Base-by-base conservation (phyloP, 2,113 vertebrate genomes). In the Xyliphius kryptos region DNA sequence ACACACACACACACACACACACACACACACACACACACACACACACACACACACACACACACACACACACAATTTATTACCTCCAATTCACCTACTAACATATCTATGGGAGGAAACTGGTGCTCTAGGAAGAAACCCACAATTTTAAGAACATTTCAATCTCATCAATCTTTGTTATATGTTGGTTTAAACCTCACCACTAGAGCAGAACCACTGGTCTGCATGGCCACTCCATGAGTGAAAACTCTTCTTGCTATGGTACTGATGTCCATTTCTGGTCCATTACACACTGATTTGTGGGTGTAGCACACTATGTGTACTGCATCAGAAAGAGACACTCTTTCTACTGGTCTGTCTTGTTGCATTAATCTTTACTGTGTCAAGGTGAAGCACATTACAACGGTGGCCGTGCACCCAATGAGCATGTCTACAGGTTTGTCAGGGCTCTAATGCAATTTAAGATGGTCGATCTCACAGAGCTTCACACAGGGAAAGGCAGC, bases 311-410 rank as follows among this genome's bases (percentile, higher is more conserved):
- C n/a, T n/a, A n/a, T n/a, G n/a, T n/a, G n/a, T n/a, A n/a, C n/a
- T n/a, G n/a, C n/a, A n/a, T n/a, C n/a, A n/a, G n/a, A 47, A 63
- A 21, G 47, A 50, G 11, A 21, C 26, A 5, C 11, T 51, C 59
- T 72, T 50, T 63, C 59, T 15, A 69, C 77, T 63, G 69, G 73
- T 68, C 70, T 71, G 78, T 80, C 79, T 76, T 68, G 74, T 72
- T 52, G 56, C 56, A 85, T 80, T 79, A 83, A 84, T 84, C 79
- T 65, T 67, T 63, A 71, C 71, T 68, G 69, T 81, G 79, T 87
- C 80, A 86, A 87, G 82, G 85, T 86, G 80, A 82, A 72, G 56
- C 69, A 40, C 76, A 82, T 81, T 81, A 85, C 80, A 79, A 76
- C 73, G 78, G 77, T 72, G 73, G 70, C 79, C 44, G 71, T 53